A percentile compares a stretch with the other conserved stretches of the same genome.
phyloP scores from a whole-genome alignment of 2,888 invertebrate species.

The Acanthacorydalis orientalis region DNA sequence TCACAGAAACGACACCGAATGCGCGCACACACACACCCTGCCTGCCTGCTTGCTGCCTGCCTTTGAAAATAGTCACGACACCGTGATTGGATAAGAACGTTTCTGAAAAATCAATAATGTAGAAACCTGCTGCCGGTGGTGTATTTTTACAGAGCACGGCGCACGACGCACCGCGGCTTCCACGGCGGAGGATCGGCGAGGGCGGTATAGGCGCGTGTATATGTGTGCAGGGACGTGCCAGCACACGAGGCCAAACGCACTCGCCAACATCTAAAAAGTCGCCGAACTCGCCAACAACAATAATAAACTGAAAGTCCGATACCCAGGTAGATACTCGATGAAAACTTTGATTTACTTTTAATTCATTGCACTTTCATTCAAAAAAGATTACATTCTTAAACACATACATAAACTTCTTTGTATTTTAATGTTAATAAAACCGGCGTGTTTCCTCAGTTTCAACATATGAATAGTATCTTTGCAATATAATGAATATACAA shows the following conservation, averaged over 20 bases:
- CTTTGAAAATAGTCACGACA: constrained; percentile 33
- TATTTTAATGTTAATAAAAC: no score
- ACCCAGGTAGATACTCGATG: no score
- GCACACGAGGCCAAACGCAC: background rate
- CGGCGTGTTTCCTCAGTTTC: no score
- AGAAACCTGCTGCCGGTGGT: constrained; percentile 31
- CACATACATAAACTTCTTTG: no score
- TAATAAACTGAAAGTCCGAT: no score
- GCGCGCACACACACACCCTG: constrained; percentile 28
- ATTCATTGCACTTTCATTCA: no score
- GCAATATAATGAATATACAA: no score
- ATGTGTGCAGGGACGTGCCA: background rate
- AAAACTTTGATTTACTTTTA: no score
- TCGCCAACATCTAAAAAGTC: no score
- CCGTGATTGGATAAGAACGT: constrained; percentile 35
- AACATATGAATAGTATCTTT: no score
- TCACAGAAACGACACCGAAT: background rate
- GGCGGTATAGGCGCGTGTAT: background rate
- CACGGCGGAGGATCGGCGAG: background rate
- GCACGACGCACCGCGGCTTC: constrained; percentile 3
- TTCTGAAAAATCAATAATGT: constrained; percentile 48
- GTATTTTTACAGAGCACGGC: constrained; percentile 23
- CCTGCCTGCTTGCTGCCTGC: constrained; percentile 24
- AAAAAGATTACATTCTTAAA: no score
- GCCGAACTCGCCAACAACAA: no score